Conservation (phyloP, 2,888 invertebrate species). For the Synanthedon vespiformis region DNA sequence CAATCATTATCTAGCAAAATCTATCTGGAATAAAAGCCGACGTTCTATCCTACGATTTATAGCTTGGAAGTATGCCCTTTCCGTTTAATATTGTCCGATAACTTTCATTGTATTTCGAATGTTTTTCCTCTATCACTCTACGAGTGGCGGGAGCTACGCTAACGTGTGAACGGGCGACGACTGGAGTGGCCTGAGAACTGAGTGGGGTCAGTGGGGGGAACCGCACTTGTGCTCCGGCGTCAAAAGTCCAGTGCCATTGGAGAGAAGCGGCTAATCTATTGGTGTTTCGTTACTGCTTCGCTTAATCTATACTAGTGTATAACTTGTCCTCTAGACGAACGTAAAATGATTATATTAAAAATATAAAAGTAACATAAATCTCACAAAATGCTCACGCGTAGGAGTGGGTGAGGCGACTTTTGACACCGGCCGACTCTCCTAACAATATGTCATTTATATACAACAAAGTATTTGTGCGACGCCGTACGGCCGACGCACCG, state of each 20-base stretch:
- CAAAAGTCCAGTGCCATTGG: constrained; percentile 63
- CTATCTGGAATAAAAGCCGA: constrained; percentile 69
- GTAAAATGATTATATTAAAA: constrained; percentile 45
- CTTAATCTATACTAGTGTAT: constrained; percentile 70
- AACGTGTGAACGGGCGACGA: constrained; percentile 28
- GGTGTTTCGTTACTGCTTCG: constrained; percentile 67
- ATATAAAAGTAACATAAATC: constrained; percentile 67
- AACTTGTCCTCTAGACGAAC: constrained; percentile 66
- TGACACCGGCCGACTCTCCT: constrained; percentile 31
- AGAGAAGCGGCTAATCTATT: constrained; percentile 71
- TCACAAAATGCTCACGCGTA: constrained; percentile 68
- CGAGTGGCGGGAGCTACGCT: constrained; percentile 65
- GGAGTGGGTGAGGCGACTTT: constrained; percentile 56
- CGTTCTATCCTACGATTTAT: constrained; percentile 64
- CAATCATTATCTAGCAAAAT: constrained; percentile 67
- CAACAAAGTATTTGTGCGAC: constrained; percentile 53
- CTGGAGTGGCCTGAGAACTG: too few species aligned
- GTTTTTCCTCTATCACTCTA: constrained; percentile 60
- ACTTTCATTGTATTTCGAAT: constrained; percentile 58
- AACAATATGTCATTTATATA: constrained; percentile 58
- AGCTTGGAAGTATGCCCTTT: constrained; percentile 67
- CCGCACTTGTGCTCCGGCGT: constrained; percentile 49
- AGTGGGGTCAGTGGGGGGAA: constrained; percentile 10
- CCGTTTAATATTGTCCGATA: constrained; percentile 67
- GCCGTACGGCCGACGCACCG: constrained; percentile 42